Evolutionary conservation across 2,113 vertebrate genomes (phyloP), one percentile per base, ranked within the genome.

Genomic region (Osmerus eperlanus): DNA sequence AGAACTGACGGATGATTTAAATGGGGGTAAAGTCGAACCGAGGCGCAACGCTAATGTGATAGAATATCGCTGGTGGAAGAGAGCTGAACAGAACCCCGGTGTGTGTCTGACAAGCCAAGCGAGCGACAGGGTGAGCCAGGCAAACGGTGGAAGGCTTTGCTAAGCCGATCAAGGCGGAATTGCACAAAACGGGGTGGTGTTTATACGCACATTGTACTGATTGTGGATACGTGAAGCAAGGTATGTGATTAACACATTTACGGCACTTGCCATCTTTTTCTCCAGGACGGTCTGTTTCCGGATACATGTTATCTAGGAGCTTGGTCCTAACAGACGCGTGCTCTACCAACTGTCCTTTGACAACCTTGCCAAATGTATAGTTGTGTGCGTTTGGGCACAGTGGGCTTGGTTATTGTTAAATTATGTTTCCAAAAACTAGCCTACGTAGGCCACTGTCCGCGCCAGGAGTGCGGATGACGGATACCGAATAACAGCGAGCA

Each of bases 161-260:
- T 78, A 93, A 92, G 85, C 90, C 88, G 90, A 91, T 93, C 91
- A 92, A 81, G 84, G 88, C 83, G 89, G 85, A 81, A 84, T 78
- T 72, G 82, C 76, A 68, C 76, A 71, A 79, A 73, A 58, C 78
- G 66, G 81, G 81, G 83, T 65, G 70, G 75, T 75, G 54, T 75
- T 81, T 66, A 59, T 72, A 69, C 74, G 78, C 76, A 85, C 41
- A 79, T 81, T 85, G 66, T 13, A 73, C 80, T 78, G 74, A 85
- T 68, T 65, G 68, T 54, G 76, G 65, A 76, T 75, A 66, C 56
- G 41, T 76, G 71, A 73, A 75, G 71, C 60, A 67, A 92, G 90
- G 90, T 91, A 88, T 72, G 86, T 86, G 21, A 41, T 21, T 16
- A 2, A 65, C 54, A 18, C 29, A 12, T 16, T 6, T 21, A 60